Conservation (phyloP, 2,113 vertebrate species). For the Eclectus roratus region DNA sequence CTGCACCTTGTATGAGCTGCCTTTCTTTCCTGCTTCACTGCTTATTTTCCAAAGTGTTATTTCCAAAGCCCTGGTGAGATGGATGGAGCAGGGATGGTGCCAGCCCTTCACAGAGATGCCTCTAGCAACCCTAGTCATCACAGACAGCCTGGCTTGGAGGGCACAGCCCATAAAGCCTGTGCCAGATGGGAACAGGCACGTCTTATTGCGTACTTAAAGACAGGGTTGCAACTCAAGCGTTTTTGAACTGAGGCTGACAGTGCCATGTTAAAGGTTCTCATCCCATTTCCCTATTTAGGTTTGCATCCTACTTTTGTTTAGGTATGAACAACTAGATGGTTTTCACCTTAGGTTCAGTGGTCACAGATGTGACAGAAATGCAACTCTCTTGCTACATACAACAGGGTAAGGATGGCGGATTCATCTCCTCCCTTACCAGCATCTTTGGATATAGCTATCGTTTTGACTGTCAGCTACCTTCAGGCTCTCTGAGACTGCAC, state of each 20-base stretch:
- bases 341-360: not conserved
- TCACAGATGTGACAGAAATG: not conserved
- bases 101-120: not conserved
- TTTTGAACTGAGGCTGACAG: not conserved
- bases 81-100: not conserved
- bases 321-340: not conserved
- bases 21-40: not conserved
- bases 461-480: not conserved
- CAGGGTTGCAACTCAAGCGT: not conserved
- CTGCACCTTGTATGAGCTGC: not conserved
- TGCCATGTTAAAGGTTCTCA: not conserved
- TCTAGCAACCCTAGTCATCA: not conserved
- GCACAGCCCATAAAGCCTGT: not conserved
- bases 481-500: not conserved
- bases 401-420: not conserved
- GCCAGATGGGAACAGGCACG: not conserved
- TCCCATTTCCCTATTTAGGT: not conserved
- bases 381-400: not conserved
- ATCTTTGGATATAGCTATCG: not conserved
- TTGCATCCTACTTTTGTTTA: not conserved
- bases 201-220: not conserved
- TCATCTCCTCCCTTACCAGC: not conserved
- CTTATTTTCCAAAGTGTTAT: accelerated
- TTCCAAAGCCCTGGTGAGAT: not conserved
- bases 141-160: not conserved